These are phyloP conservation scores for Craseonycteris thonglongyai DNA, from an alignment of 2,113 vertebrate species.

Conservation along the genomic window DNA sequence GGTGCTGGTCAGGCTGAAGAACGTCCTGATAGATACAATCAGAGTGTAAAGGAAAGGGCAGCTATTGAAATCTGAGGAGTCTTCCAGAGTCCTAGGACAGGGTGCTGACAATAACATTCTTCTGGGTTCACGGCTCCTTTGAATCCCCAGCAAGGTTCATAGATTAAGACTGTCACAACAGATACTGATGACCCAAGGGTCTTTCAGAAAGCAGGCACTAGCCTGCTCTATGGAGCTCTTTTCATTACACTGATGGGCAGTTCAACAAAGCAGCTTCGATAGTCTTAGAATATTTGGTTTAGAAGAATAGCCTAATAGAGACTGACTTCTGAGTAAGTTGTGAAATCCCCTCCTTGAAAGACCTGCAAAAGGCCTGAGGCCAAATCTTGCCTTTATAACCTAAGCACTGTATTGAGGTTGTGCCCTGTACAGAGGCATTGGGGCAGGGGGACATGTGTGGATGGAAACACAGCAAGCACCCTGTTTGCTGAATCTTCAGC, in stretches of 20 bases:
- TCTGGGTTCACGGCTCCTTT: not conserved
- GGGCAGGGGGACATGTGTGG: not conserved
- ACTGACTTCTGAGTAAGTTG: not conserved
- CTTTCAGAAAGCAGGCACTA: not conserved
- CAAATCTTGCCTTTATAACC: not conserved
- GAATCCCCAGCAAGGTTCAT: not conserved
- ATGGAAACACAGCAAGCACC: not conserved
- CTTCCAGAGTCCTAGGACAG: not conserved
- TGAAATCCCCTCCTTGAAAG: not conserved
- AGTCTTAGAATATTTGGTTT: not conserved
- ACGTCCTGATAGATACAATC: not conserved
- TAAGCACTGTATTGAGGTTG: not conserved
- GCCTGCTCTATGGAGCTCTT: not conserved
- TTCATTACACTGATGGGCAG: not conserved
- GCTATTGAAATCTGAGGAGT: not conserved
- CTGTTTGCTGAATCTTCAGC: not conserved
- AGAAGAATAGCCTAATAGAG: not conserved
- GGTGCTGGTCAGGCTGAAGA: not conserved
- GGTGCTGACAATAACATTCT: not conserved
- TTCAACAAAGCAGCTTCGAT: not conserved
- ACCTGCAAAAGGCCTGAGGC: not conserved
- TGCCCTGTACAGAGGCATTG: not conserved
- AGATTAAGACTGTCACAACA: not conserved
- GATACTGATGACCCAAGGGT: not conserved
- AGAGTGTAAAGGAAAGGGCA: not conserved